Evolutionary conservation across 1,140 invertebrate species (phyloP).

Genomic region (Idris sp.): DNA sequence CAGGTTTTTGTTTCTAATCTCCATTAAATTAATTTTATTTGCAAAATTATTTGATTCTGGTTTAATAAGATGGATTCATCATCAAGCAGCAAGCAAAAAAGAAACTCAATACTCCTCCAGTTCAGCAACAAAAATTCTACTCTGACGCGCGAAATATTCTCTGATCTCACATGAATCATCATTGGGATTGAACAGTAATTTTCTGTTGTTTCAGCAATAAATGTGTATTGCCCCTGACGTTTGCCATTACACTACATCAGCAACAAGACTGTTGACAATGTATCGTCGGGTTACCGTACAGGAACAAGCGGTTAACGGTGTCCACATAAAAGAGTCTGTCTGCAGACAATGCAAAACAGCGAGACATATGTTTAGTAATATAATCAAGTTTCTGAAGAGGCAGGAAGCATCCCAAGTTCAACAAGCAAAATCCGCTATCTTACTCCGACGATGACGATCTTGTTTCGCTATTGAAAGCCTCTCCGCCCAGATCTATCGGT

Average conservation of each 20-base stretch:
- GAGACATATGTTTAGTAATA: constrained; percentile 61
- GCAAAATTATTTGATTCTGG: no score
- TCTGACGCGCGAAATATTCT: no score
- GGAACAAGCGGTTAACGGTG: constrained; percentile 45
- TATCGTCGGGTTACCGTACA: constrained; percentile 24
- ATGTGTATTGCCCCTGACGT: no score
- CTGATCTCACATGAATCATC: no score
- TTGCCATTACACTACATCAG: constrained; percentile 2
- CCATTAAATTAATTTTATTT: no score
- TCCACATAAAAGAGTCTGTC: constrained; percentile 31
- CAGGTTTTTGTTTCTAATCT: no score
- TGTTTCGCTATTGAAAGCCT: constrained; percentile 58
- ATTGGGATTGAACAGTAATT: no score
- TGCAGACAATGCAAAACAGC: constrained; percentile 42
- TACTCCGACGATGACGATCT: constrained; percentile 47
- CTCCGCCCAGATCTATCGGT: constrained; percentile 63
- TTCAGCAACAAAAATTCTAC: no score
- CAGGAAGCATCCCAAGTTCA: constrained; percentile 58
- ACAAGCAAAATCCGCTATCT: constrained; percentile 65
- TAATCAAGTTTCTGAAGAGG: constrained; percentile 57
- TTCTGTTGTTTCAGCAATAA: no score
- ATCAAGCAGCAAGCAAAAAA: no score
- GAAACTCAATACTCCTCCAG: no score
- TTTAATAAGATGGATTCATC: no score
- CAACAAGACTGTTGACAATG: constrained; percentile 33